These are phyloP conservation scores for Cyaniris semiargus DNA, from an alignment of 2,888 invertebrate species.

Conservation along the genomic window DNA sequence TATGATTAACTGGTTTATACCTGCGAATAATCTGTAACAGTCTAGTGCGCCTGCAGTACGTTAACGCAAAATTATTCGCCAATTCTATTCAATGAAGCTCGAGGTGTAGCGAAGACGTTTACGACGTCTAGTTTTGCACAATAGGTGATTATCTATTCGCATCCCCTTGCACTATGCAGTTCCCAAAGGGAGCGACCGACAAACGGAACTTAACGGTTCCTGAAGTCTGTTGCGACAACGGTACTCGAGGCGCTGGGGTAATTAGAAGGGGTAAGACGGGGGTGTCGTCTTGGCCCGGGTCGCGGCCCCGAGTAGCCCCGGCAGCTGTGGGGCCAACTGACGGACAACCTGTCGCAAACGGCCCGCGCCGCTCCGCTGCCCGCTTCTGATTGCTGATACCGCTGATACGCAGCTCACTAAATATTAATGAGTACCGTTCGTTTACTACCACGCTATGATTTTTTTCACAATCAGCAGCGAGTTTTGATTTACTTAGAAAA, in stretches of 20 bases:
- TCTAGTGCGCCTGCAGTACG: conserved; percentile 6
- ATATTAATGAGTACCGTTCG: conserved; percentile 55
- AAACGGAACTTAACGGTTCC: conserved; percentile 76
- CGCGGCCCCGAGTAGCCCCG: conserved; percentile 48
- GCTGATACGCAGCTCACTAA: conserved; percentile 58
- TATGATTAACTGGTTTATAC: conserved; percentile 7
- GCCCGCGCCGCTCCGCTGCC: conserved; percentile 71
- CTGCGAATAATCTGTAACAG: conserved; percentile 1
- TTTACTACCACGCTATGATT: conserved; percentile 27
- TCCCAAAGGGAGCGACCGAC: conserved; percentile 60
- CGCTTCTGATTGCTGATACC: conserved; percentile 68
- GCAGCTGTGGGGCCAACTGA: conserved; percentile 59
- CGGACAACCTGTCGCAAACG: conserved; percentile 78
- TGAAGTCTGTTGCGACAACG: conserved; percentile 65
- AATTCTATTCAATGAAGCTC: conserved; percentile 34
- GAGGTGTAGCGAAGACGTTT: conserved; percentile 20
- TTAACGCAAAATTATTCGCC: conserved; percentile 26
- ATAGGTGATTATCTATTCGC: conserved; percentile 67
- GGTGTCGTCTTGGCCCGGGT: conserved; percentile 60
- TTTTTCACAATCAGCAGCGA: not conserved
- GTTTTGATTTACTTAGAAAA: not conserved
- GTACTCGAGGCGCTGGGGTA: conserved; percentile 53
- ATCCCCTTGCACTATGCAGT: conserved; percentile 65
- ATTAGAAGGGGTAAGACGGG: conserved; percentile 73
- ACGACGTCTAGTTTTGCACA: conserved; percentile 67